These are phyloP conservation scores for Conistra vaccinii DNA, from an alignment of 2,888 invertebrate species.

Conservation along the genomic window DNA sequence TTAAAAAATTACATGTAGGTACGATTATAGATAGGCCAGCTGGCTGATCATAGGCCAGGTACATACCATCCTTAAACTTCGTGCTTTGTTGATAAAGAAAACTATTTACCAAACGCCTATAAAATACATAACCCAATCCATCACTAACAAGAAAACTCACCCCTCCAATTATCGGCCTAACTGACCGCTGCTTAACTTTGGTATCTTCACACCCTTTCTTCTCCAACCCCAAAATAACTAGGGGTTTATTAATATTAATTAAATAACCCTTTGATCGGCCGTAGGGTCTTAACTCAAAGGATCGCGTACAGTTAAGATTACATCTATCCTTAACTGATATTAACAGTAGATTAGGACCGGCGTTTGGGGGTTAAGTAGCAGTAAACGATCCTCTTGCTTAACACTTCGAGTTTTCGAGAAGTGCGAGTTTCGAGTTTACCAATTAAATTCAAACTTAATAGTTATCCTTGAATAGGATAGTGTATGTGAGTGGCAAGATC, in stretches of 20 bases:
- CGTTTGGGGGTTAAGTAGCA: conserved; percentile 59
- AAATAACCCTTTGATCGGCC: conserved; percentile 59
- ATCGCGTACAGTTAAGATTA: conserved; percentile 62
- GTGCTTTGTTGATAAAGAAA: background rate
- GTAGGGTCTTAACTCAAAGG: conserved; percentile 58
- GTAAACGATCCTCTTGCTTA: conserved; percentile 46
- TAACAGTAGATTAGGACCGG: conserved; percentile 61
- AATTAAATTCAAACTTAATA: background rate
- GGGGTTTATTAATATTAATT: conserved; percentile 63
- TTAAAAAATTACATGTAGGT: background rate
- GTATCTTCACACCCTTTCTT: conserved; percentile 22
- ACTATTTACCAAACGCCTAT: background rate
- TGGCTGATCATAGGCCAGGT: too few relatives aligned
- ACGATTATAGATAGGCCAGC: too few relatives aligned
- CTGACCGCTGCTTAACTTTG: conserved; percentile 21
- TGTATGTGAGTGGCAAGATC: background rate
- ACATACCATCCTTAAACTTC: too few relatives aligned
- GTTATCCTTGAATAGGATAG: too few relatives aligned
- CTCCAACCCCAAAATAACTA: conserved; percentile 44
- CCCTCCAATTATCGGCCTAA: conserved; percentile 32
- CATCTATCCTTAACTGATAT: conserved; percentile 61
- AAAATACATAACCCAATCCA: conserved; percentile 4
- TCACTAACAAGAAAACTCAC: conserved; percentile 8
- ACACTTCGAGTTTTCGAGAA: conserved; percentile 28
- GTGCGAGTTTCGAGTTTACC: background rate